Conservation (phyloP, 2,888 invertebrate species). For the Sinodicranocentrus sp. region DNA sequence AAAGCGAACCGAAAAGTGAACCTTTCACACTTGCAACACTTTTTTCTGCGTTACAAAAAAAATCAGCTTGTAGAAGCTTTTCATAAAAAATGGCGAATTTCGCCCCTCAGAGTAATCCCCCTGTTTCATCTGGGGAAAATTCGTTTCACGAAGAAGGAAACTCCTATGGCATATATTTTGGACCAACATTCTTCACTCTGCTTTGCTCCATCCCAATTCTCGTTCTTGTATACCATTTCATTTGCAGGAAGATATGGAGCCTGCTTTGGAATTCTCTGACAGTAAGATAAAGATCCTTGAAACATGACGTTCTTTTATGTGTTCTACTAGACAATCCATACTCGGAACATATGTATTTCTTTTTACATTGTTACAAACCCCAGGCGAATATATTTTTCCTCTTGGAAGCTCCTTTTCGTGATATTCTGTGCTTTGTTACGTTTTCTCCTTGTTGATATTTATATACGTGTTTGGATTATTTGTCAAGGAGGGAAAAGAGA, state of each 20-base stretch:
- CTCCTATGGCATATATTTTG: background rate
- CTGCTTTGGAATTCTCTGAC: slow-evolving; percentile 49
- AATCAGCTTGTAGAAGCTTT: background rate
- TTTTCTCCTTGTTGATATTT: background rate
- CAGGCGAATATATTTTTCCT: too few relatives aligned
- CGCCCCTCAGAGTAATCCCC: background rate
- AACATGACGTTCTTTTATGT: slow-evolving; percentile 7
- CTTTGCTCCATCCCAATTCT: slow-evolving; percentile 29
- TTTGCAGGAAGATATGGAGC: slow-evolving; percentile 31
- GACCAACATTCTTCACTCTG: slow-evolving; percentile 23
- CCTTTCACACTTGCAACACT: background rate
- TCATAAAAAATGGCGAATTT: slow-evolving; percentile 18
- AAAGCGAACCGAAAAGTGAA: too few relatives aligned
- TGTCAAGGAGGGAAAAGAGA: background rate
- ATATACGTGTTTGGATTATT: background rate
- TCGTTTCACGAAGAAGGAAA: background rate
- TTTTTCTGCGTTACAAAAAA: background rate
- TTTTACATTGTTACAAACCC: too few relatives aligned
- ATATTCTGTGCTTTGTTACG: background rate
- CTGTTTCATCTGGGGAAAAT: background rate
- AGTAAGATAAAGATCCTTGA: slow-evolving; percentile 46
- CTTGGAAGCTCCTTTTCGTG: background rate
- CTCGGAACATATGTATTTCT: too few relatives aligned
- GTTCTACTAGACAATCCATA: slow-evolving; percentile 1
- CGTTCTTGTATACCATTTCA: background rate